Conservation (phyloP, 1,140 invertebrate species). For the Lepidostoma basale region DNA sequence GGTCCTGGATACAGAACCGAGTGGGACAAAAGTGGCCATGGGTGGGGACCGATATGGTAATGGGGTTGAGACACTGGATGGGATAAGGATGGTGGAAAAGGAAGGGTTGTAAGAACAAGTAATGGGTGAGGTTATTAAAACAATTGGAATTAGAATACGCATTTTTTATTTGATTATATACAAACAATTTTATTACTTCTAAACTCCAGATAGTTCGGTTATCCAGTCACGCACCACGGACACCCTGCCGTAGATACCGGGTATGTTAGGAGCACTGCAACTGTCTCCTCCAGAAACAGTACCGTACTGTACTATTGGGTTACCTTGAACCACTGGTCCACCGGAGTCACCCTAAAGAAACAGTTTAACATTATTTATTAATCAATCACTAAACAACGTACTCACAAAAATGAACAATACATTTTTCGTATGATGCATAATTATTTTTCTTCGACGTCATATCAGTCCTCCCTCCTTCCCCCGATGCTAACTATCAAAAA, state of each 20-base stretch:
- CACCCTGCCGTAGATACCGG: slow-evolving; percentile 39
- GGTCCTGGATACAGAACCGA: too few species aligned
- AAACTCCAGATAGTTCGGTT: slow-evolving; percentile 11
- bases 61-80: too few species aligned
- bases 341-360: slow-evolving; percentile 43
- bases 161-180: too few species aligned
- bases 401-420: neutral
- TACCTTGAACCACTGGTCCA: slow-evolving; percentile 40
- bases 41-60: too few species aligned
- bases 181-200: too few species aligned
- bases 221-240: slow-evolving; percentile 35
- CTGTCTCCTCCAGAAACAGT: slow-evolving; percentile 38
- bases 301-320: slow-evolving; percentile 28
- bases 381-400: neutral
- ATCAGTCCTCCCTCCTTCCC: neutral
- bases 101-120: too few species aligned
- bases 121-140: too few species aligned
- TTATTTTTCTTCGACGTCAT: neutral
- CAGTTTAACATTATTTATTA: neutral
- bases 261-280: slow-evolving; percentile 35
- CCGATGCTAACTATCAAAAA: neutral
- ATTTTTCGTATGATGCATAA: neutral
- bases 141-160: too few species aligned
- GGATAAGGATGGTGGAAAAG: too few species aligned
- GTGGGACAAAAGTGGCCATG: too few species aligned